phyloP scores from a whole-genome alignment of 2,888 invertebrate genomes.

The Plagiodera versicolora region DNA sequence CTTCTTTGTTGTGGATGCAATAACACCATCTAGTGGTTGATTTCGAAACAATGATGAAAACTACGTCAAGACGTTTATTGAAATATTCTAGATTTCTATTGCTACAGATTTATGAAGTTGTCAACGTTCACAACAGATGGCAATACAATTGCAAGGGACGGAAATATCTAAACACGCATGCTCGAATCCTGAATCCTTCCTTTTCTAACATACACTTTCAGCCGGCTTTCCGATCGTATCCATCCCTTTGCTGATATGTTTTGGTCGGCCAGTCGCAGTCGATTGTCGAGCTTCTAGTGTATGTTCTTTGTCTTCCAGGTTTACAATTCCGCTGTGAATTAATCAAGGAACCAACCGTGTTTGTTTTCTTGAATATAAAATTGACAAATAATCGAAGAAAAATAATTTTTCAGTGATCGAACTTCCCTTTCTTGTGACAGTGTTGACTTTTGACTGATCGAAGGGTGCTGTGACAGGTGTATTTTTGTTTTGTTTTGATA shows the following conservation, averaged over 20 bases:
- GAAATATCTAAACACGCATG: slow-evolving; percentile 2
- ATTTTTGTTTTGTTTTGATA: slow-evolving; percentile 34
- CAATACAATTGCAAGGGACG: too few species aligned
- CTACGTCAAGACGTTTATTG: too few species aligned
- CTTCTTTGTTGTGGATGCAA: too few species aligned
- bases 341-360: slow-evolving; percentile 18
- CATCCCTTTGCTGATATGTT: slow-evolving; percentile 8
- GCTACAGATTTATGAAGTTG: too few species aligned
- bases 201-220: slow-evolving; percentile 6
- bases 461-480: slow-evolving; percentile 35
- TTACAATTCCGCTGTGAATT: slow-evolving; percentile 35
- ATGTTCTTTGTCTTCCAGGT: slow-evolving; percentile 44
- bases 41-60: too few species aligned
- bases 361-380: slow-evolving; percentile 20
- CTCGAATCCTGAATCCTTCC: neutral
- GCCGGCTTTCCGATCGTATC: slow-evolving; percentile 9
- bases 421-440: slow-evolving; percentile 27
- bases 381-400: slow-evolving; percentile 8
- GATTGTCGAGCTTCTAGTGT: slow-evolving; percentile 24
- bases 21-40: too few species aligned
- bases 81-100: too few species aligned
- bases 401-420: slow-evolving; percentile 35
- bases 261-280: slow-evolving; percentile 2
- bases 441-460: slow-evolving; percentile 20
- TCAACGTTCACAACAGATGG: too few species aligned